Percentiles rank a stretch among this genome's conserved stretches.
Conservation (phyloP, 2,888 invertebrate species). For the Neria commutata region DNA sequence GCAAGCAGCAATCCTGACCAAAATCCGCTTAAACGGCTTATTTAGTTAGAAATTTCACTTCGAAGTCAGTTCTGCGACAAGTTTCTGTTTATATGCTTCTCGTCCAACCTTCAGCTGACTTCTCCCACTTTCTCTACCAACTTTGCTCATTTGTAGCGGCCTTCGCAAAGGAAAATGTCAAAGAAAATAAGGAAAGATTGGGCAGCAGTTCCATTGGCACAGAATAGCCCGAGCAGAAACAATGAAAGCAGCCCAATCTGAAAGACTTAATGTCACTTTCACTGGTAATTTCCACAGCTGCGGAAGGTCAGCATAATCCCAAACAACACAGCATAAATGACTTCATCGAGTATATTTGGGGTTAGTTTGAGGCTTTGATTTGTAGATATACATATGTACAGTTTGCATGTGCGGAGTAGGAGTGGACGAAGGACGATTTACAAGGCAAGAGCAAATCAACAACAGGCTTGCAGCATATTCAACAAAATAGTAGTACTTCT, state of each 20-base stretch:
- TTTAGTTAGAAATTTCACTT: background rate
- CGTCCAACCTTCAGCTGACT: slow-evolving; percentile 6
- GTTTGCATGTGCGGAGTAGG: too few species aligned
- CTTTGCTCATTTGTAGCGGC: slow-evolving; percentile 8
- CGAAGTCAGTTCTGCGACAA: background rate
- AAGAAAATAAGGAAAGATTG: slow-evolving; percentile 27
- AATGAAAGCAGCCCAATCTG: background rate
- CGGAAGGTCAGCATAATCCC: too few species aligned
- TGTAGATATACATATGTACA: too few species aligned
- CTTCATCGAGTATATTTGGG: too few species aligned
- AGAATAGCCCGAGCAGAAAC: background rate
- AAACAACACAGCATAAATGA: too few species aligned
- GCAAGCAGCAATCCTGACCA: background rate
- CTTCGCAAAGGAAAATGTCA: slow-evolving; percentile 24
- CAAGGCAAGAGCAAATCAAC: too few species aligned
- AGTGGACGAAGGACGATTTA: too few species aligned
- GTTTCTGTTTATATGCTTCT: background rate
- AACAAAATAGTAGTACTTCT: background rate
- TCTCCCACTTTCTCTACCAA: slow-evolving; percentile 7
- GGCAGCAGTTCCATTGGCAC: background rate
- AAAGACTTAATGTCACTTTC: background rate
- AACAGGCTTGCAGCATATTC: too few species aligned
- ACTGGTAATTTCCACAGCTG: too few species aligned
- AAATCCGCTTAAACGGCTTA: background rate
- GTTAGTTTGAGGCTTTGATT: too few species aligned